Percentiles rank a stretch among this genome's conserved stretches.
Evolutionary conservation across 2,113 vertebrate genomes (phyloP).

Genomic region (Proteles cristata): DNA sequence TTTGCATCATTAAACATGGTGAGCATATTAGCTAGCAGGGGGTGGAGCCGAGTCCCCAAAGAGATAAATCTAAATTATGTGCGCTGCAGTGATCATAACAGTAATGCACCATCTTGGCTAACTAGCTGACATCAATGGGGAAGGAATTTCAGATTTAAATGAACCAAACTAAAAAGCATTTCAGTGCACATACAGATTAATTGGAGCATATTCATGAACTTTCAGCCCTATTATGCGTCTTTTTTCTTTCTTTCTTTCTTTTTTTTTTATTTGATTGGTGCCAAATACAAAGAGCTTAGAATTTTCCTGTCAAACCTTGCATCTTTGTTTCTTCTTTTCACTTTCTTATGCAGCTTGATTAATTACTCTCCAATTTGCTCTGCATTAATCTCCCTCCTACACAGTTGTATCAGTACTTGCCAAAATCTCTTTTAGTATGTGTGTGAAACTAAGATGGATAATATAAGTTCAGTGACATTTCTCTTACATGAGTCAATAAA

Average conservation of each 20-base stretch:
- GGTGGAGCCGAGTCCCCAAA: constrained; percentile 92
- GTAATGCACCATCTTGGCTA: constrained; percentile 88
- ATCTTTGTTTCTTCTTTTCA: constrained; percentile 77
- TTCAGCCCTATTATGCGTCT: constrained; percentile 79
- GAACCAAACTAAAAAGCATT: constrained; percentile 89
- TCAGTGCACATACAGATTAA: constrained; percentile 88
- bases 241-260: background rate
- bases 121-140: constrained; percentile 90
- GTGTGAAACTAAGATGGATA: constrained; percentile 68
- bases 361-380: constrained; percentile 85
- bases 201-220: constrained; percentile 85
- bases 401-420: constrained; percentile 79
- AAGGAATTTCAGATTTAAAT: constrained; percentile 89
- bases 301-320: constrained; percentile 78
- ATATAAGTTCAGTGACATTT: constrained; percentile 73
- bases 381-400: constrained; percentile 84
- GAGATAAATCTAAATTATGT: constrained; percentile 94
- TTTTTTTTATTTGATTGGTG: constrained; percentile 78
- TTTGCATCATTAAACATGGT: constrained; percentile 97
- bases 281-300: constrained; percentile 80
- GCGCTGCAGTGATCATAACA: constrained; percentile 90
- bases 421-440: constrained; percentile 65
- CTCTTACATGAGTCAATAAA: constrained; percentile 63
- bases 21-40: constrained; percentile 93
- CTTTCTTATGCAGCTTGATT: constrained; percentile 83